Conservation (phyloP, 2,888 invertebrate species). For the Drosophila mettleri region DNA sequence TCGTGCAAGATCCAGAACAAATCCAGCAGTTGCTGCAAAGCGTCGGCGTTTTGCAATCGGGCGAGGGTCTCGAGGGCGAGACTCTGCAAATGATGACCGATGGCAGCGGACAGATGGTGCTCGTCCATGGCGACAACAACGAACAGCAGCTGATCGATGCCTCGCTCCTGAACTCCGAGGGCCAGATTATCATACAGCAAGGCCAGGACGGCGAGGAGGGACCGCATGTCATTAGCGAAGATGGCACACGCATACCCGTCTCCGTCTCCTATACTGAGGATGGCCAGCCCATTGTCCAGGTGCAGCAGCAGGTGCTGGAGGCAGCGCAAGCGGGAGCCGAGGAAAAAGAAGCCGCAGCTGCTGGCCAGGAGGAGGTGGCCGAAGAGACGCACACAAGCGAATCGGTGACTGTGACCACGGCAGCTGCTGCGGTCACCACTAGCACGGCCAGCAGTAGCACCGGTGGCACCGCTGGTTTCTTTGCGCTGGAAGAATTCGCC, state of each 20-base stretch:
- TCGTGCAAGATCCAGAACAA: conserved; percentile 85
- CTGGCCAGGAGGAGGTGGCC: conserved; percentile 37
- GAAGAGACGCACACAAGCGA: conserved; percentile 57
- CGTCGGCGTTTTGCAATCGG: conserved; percentile 84
- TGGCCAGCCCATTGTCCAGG: conserved; percentile 84
- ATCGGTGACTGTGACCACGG: conserved; percentile 46
- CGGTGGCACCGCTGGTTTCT: conserved; percentile 75
- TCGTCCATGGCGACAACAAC: conserved; percentile 85
- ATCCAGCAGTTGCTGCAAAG: conserved; percentile 85
- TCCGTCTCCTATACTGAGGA: conserved; percentile 84
- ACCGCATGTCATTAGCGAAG: conserved; percentile 85
- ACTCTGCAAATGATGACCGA: conserved; percentile 85
- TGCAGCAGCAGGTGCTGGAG: conserved; percentile 82
- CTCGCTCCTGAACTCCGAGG: conserved; percentile 84
- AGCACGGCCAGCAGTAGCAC: conserved; percentile 69
- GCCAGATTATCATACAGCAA: conserved; percentile 85
- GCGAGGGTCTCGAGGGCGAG: conserved; percentile 85
- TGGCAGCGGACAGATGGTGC: conserved; percentile 85
- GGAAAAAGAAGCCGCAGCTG: conserved; percentile 67
- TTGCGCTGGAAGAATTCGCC: conserved; percentile 82
- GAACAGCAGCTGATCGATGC: conserved; percentile 85
- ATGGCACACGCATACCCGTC: conserved; percentile 85
- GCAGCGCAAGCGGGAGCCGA: conserved; percentile 64
- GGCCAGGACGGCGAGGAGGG: conserved; percentile 84
- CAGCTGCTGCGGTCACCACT: conserved; percentile 61